phyloP scores from a whole-genome alignment of 2,113 vertebrate species.

The Prietella phreatophila region DNA sequence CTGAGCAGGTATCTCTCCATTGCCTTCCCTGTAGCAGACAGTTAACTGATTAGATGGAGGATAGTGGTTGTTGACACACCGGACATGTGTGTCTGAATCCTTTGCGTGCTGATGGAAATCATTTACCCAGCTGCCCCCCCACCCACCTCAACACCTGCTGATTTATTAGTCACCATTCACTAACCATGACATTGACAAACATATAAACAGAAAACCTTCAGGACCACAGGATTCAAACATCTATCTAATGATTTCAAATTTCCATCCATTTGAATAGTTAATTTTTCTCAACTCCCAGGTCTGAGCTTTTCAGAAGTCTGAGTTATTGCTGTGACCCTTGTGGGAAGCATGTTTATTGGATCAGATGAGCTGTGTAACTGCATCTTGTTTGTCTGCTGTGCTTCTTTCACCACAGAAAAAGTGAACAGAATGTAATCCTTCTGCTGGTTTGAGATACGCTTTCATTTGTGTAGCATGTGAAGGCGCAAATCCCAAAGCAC shows the following conservation, averaged over 20 bases:
- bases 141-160: conserved; percentile 26
- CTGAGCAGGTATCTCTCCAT: not conserved
- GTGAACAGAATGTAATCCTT: conserved; percentile 40
- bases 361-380: conserved; percentile 36
- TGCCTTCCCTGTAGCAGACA: not conserved
- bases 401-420: conserved; percentile 31
- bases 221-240: not conserved
- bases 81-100: conserved; percentile 15
- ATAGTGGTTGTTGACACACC: conserved; percentile 8
- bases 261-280: conserved; percentile 8
- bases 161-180: conserved; percentile 20
- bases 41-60: conserved; percentile 17
- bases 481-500: conserved; percentile 5
- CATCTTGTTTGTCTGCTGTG: conserved; percentile 37
- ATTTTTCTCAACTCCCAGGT: conserved; percentile 5
- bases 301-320: conserved; percentile 10
- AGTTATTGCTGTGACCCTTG: conserved; percentile 39
- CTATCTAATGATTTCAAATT: not conserved
- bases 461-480: conserved; percentile 18
- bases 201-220: not conserved
- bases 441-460: conserved; percentile 37
- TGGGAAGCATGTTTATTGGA: conserved; percentile 47
- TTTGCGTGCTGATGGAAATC: conserved; percentile 16
- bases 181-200: not conserved
- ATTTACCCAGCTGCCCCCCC: conserved; percentile 32